Conservation (phyloP, 2,888 invertebrate genomes). For the Rotaria sp. region DNA sequence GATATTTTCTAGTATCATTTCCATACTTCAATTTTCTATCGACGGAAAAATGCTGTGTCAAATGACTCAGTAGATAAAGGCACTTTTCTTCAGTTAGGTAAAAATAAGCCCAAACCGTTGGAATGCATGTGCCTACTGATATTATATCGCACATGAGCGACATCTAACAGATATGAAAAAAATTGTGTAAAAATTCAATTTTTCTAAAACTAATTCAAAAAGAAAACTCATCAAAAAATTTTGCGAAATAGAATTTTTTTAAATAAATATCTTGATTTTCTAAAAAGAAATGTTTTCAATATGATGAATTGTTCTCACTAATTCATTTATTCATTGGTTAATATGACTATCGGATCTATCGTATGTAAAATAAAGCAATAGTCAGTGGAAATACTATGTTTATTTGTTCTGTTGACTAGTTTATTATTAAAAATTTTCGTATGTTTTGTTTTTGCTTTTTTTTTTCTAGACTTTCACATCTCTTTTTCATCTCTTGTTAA, state of each 20-base stretch:
- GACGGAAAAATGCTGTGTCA: too few relatives aligned
- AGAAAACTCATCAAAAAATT: neutral
- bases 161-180: neutral
- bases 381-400: neutral
- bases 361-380: neutral
- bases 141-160: neutral
- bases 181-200: neutral
- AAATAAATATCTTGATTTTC: neutral
- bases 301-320: neutral
- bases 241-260: neutral
- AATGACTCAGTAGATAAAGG: too few relatives aligned
- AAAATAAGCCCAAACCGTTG: too few relatives aligned
- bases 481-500: constrained; percentile 1
- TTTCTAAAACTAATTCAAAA: neutral
- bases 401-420: constrained; percentile 1
- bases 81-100: too few relatives aligned
- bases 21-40: too few relatives aligned
- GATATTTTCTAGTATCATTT: too few relatives aligned
- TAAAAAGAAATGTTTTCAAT: neutral
- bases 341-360: neutral
- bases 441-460: neutral
- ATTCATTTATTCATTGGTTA: neutral
- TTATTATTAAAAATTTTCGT: neutral
- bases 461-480: neutral
- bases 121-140: too few relatives aligned